phyloP scores from a whole-genome alignment of 2,113 vertebrate species.

The Ammodytes marinus region DNA sequence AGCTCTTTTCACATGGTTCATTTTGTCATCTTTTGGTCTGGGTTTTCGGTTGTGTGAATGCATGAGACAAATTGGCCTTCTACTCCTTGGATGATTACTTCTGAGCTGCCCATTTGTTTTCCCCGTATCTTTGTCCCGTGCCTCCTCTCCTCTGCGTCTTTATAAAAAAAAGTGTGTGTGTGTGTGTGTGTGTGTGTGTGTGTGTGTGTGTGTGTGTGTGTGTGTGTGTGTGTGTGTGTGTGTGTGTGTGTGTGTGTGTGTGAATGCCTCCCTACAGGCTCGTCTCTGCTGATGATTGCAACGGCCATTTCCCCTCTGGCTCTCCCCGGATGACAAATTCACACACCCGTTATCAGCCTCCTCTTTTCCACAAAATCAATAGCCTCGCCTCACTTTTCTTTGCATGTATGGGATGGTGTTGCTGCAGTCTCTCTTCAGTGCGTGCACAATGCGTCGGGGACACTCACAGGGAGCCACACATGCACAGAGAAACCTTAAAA shows the following conservation, averaged over 20 bases:
- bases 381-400: conserved; percentile 61
- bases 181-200: conserved; percentile 45
- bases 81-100: conserved; percentile 33
- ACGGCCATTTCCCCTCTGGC: conserved; percentile 65
- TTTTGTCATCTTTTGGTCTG: conserved; percentile 38
- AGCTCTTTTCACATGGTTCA: conserved; percentile 16
- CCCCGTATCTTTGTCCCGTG: conserved; percentile 36
- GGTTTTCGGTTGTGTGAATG: conserved; percentile 13
- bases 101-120: conserved; percentile 36
- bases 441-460: conserved; percentile 11
- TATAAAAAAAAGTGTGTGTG: conserved; percentile 42
- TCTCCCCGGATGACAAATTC: conserved; percentile 75
- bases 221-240: no score
- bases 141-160: conserved; percentile 47
- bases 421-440: conserved; percentile 37
- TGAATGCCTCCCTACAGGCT: conserved; percentile 60
- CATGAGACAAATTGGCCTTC: conserved; percentile 46
- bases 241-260: neutral
- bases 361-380: conserved; percentile 77
- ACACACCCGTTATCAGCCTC: conserved; percentile 72
- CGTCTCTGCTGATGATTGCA: conserved; percentile 68
- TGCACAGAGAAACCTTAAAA: neutral
- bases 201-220: no score
- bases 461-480: neutral
- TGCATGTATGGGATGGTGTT: conserved; percentile 41